Evolutionary conservation across 2,797 vertebrate genomes (phyloP).

Genomic region (Pogonophryne albipinna): DNA sequence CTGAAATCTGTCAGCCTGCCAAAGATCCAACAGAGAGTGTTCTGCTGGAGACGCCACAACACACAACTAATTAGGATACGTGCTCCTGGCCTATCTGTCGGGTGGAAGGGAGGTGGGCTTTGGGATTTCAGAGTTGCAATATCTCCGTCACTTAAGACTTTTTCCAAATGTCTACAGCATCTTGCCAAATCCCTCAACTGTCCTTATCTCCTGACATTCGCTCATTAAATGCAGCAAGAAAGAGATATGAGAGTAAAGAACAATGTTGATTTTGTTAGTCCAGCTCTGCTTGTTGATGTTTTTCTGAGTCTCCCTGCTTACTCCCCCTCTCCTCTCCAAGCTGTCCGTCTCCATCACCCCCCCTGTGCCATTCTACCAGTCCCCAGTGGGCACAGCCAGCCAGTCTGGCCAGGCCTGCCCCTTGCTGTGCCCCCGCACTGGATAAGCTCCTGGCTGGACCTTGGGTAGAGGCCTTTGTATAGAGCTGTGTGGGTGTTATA

Average conservation of each 20-base stretch:
- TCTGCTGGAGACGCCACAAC: constrained; percentile 49
- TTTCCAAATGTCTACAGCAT: constrained; percentile 49
- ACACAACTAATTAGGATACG: constrained; percentile 61
- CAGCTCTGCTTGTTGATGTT: constrained; percentile 26
- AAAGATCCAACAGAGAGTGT: constrained; percentile 41
- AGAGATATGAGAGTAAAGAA: constrained; percentile 45
- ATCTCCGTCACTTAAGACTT: constrained; percentile 47
- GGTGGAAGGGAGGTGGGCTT: constrained; percentile 44
- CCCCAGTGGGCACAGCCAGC: constrained; percentile 81
- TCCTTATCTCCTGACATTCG: constrained; percentile 39
- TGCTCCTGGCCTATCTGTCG: constrained; percentile 60
- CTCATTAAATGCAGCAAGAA: constrained; percentile 33
- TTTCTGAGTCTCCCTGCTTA: constrained; percentile 48
- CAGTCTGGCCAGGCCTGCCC: constrained; percentile 80
- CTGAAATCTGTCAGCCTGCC: constrained; percentile 49
- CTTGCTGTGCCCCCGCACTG: constrained; percentile 76
- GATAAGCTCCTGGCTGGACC: constrained; percentile 79
- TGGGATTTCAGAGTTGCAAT: constrained; percentile 34
- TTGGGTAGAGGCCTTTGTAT: constrained; percentile 77
- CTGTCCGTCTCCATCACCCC: constrained; percentile 68
- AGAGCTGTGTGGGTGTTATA: constrained; percentile 64
- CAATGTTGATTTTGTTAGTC: constrained; percentile 41
- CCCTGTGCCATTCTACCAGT: constrained; percentile 77
- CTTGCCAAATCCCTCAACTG: constrained; percentile 45
- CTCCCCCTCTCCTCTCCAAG: constrained; percentile 52